Conservation (phyloP, 2,113 vertebrate genomes). For the Condylura cristata region DNA sequence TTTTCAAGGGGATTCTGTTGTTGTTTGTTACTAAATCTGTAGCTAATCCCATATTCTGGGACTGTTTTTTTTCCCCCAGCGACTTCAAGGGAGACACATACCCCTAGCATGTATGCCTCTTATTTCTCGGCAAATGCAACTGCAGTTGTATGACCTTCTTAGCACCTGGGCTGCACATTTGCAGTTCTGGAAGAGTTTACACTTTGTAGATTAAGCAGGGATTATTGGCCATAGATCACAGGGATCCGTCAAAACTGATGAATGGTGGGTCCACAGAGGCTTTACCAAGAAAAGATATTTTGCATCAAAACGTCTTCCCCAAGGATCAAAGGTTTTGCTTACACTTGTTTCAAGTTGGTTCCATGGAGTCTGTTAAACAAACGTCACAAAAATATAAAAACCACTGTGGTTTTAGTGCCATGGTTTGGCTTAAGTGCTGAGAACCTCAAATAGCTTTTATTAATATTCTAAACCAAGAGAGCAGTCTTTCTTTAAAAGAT, state of each 20-base stretch:
- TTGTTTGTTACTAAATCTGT: constrained; percentile 37
- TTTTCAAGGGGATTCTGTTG: constrained; percentile 22
- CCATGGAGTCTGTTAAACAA: constrained; percentile 74
- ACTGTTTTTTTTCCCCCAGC: not conserved
- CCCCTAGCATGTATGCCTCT: constrained; percentile 60
- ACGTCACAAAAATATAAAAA: constrained; percentile 43
- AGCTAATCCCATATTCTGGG: constrained; percentile 51
- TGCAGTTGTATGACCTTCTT: constrained; percentile 48
- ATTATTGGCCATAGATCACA: constrained; percentile 83
- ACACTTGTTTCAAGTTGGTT: constrained; percentile 58
- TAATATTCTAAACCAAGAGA: not conserved
- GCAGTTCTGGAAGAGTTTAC: constrained; percentile 78
- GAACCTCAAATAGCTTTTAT: constrained; percentile 10
- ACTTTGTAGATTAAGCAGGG: constrained; percentile 81
- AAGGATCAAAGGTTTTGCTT: constrained; percentile 80
- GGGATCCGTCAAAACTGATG: constrained; percentile 82
- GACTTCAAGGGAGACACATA: constrained; percentile 5
- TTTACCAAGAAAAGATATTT: constrained; percentile 78
- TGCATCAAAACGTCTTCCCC: constrained; percentile 74
- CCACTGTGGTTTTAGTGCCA: constrained; percentile 46
- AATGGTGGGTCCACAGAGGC: constrained; percentile 76
- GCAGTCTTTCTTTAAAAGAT: not conserved
- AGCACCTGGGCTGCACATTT: constrained; percentile 83
- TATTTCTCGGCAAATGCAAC: constrained; percentile 54
- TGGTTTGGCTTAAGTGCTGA: constrained; percentile 41